phyloP scores from a whole-genome alignment of 2,888 invertebrate species.

The Sinhomidia bicolor region DNA sequence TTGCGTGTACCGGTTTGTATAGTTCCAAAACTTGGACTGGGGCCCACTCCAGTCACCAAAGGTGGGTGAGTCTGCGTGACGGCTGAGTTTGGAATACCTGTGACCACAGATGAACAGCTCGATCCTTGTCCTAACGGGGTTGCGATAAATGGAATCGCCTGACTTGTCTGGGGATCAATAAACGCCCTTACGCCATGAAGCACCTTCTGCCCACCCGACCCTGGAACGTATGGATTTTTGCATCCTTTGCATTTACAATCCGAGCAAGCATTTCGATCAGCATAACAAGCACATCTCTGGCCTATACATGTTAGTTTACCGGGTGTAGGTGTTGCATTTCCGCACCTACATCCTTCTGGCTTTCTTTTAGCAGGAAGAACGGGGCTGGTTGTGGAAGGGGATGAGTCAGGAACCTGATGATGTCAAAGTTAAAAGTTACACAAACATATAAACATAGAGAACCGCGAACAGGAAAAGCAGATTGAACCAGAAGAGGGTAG shows the following conservation, averaged over 20 bases:
- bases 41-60: background rate
- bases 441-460: constrained; percentile 31
- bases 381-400: constrained; percentile 28
- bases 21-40: constrained; percentile 23
- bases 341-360: constrained; percentile 88
- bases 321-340: constrained; percentile 93
- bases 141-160: constrained; percentile 61
- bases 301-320: constrained; percentile 96
- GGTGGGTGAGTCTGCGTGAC: background rate
- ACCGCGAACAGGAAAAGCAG: background rate
- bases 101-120: background rate
- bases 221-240: constrained; percentile 92
- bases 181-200: constrained; percentile 75
- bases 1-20: constrained; percentile 57
- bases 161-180: constrained; percentile 75
- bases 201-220: constrained; percentile 88
- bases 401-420: constrained; percentile 50
- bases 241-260: constrained; percentile 96
- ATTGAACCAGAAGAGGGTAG: background rate
- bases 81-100: background rate
- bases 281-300: constrained; percentile 96
- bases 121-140: constrained; percentile 4
- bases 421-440: constrained; percentile 56
- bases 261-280: constrained; percentile 92
- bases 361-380: constrained; percentile 32